phyloP scores from a whole-genome alignment of 2,888 invertebrate genomes.

The Hypomecis punctinalis region DNA sequence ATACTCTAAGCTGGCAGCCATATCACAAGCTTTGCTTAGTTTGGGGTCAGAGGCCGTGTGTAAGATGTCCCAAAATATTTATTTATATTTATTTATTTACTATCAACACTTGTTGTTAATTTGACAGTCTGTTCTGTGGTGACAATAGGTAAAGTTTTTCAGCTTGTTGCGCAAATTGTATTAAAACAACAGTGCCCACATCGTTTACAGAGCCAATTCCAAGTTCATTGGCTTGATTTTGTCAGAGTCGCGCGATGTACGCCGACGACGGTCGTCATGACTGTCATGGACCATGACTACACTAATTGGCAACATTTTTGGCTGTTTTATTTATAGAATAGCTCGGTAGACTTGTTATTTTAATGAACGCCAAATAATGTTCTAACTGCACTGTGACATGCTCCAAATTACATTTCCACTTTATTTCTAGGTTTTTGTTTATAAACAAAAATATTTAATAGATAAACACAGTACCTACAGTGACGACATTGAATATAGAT shows the following conservation, averaged over 20 bases:
- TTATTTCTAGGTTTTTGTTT: slow-evolving; percentile 21
- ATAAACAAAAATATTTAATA: slow-evolving; percentile 27
- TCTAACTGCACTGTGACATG: slow-evolving; percentile 18
- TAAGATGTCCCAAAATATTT: no score
- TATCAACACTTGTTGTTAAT: no score
- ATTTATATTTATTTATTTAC: no score
- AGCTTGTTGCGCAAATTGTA: slow-evolving; percentile 57
- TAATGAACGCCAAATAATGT: slow-evolving; percentile 25
- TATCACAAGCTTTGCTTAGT: no score
- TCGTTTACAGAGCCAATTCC: slow-evolving; percentile 61
- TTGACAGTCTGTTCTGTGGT: no score
- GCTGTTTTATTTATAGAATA: slow-evolving; percentile 37
- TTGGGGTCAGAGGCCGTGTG: no score
- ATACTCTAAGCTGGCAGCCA: no score
- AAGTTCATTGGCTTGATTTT: slow-evolving; percentile 79
- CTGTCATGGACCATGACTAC: slow-evolving; percentile 64
- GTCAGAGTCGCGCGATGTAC: slow-evolving; percentile 55
- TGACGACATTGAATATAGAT: not conserved
- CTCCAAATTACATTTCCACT: slow-evolving; percentile 20
- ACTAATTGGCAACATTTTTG: slow-evolving; percentile 59
- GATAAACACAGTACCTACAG: not conserved
- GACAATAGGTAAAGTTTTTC: no score
- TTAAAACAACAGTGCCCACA: slow-evolving; percentile 60
- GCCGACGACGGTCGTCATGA: slow-evolving; percentile 60
- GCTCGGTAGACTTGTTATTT: slow-evolving; percentile 16